A percentile compares a stretch with the other conserved stretches of the same genome.
phyloP scores from a whole-genome alignment of 2,797 vertebrate genomes.

The Gymnoscopelus braueri region DNA sequence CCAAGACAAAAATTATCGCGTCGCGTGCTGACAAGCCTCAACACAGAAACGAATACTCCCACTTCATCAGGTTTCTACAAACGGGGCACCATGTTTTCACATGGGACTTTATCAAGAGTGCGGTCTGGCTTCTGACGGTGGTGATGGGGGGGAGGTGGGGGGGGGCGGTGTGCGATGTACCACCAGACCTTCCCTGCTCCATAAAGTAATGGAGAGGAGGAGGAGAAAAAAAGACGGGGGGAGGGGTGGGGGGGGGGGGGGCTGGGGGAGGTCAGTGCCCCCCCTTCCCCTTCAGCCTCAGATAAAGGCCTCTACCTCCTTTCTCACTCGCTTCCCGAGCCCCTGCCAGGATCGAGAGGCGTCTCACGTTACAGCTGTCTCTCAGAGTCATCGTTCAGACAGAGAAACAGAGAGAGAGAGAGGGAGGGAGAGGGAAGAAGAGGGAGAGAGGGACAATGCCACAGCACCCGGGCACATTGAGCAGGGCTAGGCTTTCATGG shows the following conservation, averaged over 20 bases:
- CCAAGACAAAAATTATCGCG: constrained; percentile 5
- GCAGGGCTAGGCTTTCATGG: constrained; percentile 58
- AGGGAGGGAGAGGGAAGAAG: constrained; percentile 35
- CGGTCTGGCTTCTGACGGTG: constrained; percentile 53
- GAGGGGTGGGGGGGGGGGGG: constrained; percentile 70
- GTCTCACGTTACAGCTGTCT: constrained; percentile 85
- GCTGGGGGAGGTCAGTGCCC: constrained; percentile 77
- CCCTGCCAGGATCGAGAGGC: constrained; percentile 80
- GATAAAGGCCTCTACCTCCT: constrained; percentile 79
- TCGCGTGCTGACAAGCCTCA: constrained; percentile 27
- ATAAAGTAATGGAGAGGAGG: constrained; percentile 39
- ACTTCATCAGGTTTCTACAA: constrained; percentile 47
- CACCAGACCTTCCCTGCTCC: constrained; percentile 44
- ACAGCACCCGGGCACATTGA: constrained; percentile 46
- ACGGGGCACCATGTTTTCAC: constrained; percentile 37
- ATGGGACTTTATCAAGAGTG: constrained; percentile 58
- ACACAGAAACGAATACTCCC: constrained; percentile 22
- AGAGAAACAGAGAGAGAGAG: constrained; percentile 48
- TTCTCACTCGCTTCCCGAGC: constrained; percentile 71
- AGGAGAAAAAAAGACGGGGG: constrained; percentile 59
- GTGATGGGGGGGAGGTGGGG: constrained; percentile 40
- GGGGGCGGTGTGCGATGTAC: constrained; percentile 60
- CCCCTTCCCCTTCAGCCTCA: constrained; percentile 62
- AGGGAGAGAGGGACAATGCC: constrained; percentile 63
- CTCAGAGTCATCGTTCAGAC: constrained; percentile 82